These are phyloP conservation scores for Drosophila fulvimacula DNA, from an alignment of 2,888 invertebrate genomes.

Conservation along the genomic window DNA sequence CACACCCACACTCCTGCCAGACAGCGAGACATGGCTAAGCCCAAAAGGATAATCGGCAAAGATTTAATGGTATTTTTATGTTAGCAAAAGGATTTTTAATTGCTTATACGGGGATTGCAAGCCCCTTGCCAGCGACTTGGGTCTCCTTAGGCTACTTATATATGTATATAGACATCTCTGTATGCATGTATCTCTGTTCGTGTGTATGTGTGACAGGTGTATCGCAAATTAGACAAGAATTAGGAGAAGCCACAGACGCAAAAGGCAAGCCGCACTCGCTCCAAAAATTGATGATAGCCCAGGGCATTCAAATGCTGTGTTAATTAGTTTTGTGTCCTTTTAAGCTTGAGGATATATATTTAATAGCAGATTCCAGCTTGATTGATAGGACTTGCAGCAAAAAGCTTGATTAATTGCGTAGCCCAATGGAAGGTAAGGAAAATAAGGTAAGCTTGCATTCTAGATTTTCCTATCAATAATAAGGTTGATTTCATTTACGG, in stretches of 20 bases:
- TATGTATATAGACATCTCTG: too few relatives aligned
- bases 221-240: slow-evolving; percentile 67
- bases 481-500: neutral
- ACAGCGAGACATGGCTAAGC: slow-evolving; percentile 29
- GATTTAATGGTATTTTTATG: slow-evolving; percentile 77
- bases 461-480: neutral
- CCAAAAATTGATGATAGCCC: slow-evolving; percentile 57
- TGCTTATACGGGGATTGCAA: slow-evolving; percentile 44
- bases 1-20: neutral
- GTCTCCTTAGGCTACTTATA: slow-evolving; percentile 29
- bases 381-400: slow-evolving; percentile 31
- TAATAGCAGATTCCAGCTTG: slow-evolving; percentile 15
- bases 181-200: slow-evolving; percentile 25
- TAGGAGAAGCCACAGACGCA: slow-evolving; percentile 38
- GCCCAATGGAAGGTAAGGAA: neutral
- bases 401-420: slow-evolving; percentile 10
- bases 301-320: slow-evolving; percentile 52
- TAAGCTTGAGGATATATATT: slow-evolving; percentile 6
- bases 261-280: slow-evolving; percentile 13
- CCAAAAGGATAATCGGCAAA: slow-evolving; percentile 64
- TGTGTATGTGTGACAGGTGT: slow-evolving; percentile 56
- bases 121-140: neutral
- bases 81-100: slow-evolving; percentile 76
- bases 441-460: neutral
- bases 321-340: slow-evolving; percentile 66